Conservation (phyloP, 2,888 invertebrate species). For the Branchipolynoe longqiensis region DNA sequence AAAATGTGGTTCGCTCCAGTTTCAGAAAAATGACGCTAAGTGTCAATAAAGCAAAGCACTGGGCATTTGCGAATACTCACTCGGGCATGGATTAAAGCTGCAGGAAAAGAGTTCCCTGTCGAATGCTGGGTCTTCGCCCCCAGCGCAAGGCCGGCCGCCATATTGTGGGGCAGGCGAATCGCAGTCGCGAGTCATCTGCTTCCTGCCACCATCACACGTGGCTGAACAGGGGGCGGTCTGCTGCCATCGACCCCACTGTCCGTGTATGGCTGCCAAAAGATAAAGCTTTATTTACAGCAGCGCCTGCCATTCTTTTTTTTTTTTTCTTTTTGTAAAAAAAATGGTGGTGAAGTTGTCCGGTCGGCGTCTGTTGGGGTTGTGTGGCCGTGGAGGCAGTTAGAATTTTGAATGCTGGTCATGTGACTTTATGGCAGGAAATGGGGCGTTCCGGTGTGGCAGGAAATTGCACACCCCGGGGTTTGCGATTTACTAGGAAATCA, state of each 20-base stretch:
- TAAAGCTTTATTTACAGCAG: too few species aligned
- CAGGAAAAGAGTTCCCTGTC: conserved; percentile 40
- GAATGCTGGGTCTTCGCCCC: conserved; percentile 46
- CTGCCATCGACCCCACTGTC: conserved; percentile 61
- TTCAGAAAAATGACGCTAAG: not conserved
- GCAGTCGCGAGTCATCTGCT: conserved; percentile 61
- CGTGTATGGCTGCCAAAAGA: conserved; percentile 58
- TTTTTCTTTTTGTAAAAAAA: too few species aligned
- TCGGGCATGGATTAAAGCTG: conserved; percentile 3
- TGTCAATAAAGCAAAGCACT: not conserved
- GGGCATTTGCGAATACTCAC: not conserved
- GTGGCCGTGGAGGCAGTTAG: too few species aligned
- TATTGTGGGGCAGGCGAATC: conserved; percentile 67
- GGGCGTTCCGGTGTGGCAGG: too few species aligned
- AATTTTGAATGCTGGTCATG: too few species aligned
- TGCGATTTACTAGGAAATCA: too few species aligned
- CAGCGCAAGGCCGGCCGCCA: conserved; percentile 69
- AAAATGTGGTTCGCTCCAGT: not conserved
- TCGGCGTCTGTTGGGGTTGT: too few species aligned
- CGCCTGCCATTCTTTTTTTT: too few species aligned
- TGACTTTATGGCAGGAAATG: too few species aligned
- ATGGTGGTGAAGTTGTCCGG: too few species aligned
- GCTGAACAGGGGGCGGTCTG: conserved; percentile 49
- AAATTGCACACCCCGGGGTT: too few species aligned
- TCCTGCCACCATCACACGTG: conserved; percentile 61